Conservation (phyloP, 1,140 invertebrate species). For the Calephelis virginiensis region DNA sequence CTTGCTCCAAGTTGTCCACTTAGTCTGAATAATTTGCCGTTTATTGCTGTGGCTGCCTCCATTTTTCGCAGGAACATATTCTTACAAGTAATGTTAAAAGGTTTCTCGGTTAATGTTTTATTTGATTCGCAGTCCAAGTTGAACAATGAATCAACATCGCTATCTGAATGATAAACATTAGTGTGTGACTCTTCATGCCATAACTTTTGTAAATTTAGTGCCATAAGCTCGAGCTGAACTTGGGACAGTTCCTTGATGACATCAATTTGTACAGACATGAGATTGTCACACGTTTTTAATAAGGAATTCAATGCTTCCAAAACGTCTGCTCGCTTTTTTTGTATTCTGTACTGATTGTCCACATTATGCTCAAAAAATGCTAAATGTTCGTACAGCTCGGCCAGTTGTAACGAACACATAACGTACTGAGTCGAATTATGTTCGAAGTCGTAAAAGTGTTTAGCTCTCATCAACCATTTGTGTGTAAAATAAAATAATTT, state of each 20-base stretch:
- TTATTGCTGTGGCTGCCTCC: slow-evolving; percentile 64
- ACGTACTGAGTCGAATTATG: slow-evolving; percentile 85
- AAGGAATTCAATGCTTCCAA: slow-evolving; percentile 79
- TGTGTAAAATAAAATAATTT: slow-evolving; percentile 82
- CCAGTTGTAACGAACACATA: slow-evolving; percentile 84
- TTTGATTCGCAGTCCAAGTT: slow-evolving; percentile 61
- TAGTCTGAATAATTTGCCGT: slow-evolving; percentile 56
- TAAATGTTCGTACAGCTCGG: slow-evolving; percentile 83
- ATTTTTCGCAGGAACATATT: slow-evolving; percentile 65
- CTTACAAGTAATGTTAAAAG: slow-evolving; percentile 55
- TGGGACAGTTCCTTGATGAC: slow-evolving; percentile 69
- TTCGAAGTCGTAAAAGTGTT: slow-evolving; percentile 84
- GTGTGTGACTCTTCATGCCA: slow-evolving; percentile 67
- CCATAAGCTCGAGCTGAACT: slow-evolving; percentile 80
- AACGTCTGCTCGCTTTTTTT: slow-evolving; percentile 84
- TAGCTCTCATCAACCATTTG: slow-evolving; percentile 82
- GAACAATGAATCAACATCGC: slow-evolving; percentile 59
- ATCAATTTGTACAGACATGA: slow-evolving; percentile 67
- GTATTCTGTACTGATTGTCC: slow-evolving; percentile 84
- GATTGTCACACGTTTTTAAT: slow-evolving; percentile 61
- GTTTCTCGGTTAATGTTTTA: slow-evolving; percentile 63
- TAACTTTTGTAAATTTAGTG: slow-evolving; percentile 77
- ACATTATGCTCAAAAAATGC: slow-evolving; percentile 84
- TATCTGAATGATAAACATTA: slow-evolving; percentile 56
- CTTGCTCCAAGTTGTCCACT: slow-evolving; percentile 49